A percentile compares a stretch with the other conserved stretches of the same genome.
Evolutionary conservation across 2,888 invertebrate species (phyloP).

Genomic region (Diachrysia chrysitis): DNA sequence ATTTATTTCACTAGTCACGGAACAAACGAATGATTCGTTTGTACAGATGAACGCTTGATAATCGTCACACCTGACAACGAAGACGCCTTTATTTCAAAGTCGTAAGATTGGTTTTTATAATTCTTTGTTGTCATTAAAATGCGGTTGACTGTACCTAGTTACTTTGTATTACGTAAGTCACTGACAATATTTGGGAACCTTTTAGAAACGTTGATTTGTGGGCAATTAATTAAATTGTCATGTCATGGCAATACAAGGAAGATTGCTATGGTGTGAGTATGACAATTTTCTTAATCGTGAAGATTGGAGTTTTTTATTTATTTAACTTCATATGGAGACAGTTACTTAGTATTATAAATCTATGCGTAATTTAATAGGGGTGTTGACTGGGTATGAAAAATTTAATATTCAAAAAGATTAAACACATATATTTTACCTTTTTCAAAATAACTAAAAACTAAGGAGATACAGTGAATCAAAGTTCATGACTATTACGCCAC

Average conservation of each 20-base stretch:
- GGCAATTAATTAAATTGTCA: not conserved
- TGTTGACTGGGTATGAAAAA: no score
- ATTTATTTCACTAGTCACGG: constrained; percentile 66
- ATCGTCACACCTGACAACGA: not conserved
- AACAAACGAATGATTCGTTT: constrained; percentile 49
- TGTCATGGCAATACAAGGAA: not conserved
- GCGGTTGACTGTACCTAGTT: constrained; percentile 19
- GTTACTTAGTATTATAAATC: no score
- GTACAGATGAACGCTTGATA: not conserved
- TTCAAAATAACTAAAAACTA: no score
- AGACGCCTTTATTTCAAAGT: not conserved
- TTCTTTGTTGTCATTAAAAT: not conserved
- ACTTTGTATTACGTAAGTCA: constrained; percentile 48
- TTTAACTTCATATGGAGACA: no score
- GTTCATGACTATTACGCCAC: no score
- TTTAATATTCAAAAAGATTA: no score
- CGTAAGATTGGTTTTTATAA: not conserved
- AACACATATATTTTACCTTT: no score
- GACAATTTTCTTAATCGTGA: not conserved
- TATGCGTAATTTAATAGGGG: no score
- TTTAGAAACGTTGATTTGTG: constrained; percentile 9
- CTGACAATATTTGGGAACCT: constrained; percentile 25
- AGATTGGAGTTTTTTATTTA: no score
- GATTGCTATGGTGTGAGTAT: not conserved
- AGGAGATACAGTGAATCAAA: no score